Base-by-base conservation (phyloP, 1,140 invertebrate genomes). In the Drosophila neocordata region DNA sequence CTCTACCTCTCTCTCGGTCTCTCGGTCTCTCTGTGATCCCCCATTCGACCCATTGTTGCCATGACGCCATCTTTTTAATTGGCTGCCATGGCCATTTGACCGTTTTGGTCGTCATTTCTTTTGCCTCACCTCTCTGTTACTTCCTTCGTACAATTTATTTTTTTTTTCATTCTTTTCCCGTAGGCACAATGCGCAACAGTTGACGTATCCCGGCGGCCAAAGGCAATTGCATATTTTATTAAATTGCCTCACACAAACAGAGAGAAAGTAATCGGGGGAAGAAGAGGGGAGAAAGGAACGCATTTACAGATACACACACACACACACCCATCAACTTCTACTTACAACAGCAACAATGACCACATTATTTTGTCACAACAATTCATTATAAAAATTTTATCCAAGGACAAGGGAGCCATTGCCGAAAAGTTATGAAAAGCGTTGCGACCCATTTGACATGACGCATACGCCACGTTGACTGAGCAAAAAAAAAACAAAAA, bases 51-150 rank as follows among this genome's bases (percentile, higher is more conserved):
- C 65, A 59, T 58, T 79, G 82, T 87, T 88, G 66, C 79, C 83
- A 87, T 88, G 83, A 88, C 83, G 83, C 83, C 84, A 88, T 88
- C 44, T 71, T 88, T 79, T 83, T 88, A 88, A 88, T 88, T 88
- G 83, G 76, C 83, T 73, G 72, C 53, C 69, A 51, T 53, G 53
- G 37, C 55, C 65, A 80, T 65, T 70, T 58, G 71, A 48, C 56
- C 24, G 41, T 61, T 58, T 38, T 56, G n/a, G 34, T 41, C 63
- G 71, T 75, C 71, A 73, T 62, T 67, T 64, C 37, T 56, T 44
- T 62, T 41, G 59, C 75, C 69, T 4, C 2, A 15, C 41, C 41
- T 11, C 15, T 3, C 41, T 44, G 6, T 8, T 15, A 11, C 9
- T 8, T 48, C 15, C 8, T 31, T 31, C 4, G 27, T 31, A 1